These are phyloP conservation scores for Lucilia sericata DNA, from an alignment of 1,140 invertebrate genomes.

Conservation along the genomic window DNA sequence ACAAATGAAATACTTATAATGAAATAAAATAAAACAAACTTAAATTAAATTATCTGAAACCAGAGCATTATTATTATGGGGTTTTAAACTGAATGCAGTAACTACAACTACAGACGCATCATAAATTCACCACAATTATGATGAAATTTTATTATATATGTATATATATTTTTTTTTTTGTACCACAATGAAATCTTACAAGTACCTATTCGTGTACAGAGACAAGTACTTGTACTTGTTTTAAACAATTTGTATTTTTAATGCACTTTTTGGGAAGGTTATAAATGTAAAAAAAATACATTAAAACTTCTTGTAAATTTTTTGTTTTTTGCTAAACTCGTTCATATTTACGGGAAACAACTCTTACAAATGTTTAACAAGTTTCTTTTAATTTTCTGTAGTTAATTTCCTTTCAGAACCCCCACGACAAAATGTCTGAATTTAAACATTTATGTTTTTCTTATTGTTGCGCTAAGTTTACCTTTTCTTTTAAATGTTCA, in stretches of 20 bases:
- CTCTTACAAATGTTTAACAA: not conserved
- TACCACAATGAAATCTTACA: too few relatives aligned
- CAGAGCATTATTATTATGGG: not conserved
- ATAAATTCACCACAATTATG: conserved; percentile 4
- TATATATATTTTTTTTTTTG: too few relatives aligned
- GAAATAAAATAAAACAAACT: not conserved
- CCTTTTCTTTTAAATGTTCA: not conserved
- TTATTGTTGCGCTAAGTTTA: not conserved
- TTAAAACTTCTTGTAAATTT: not conserved
- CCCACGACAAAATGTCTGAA: not conserved
- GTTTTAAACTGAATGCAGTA: not conserved
- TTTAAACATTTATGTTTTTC: not conserved
- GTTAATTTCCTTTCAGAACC: conserved; percentile 4
- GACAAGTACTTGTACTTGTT: too few relatives aligned
- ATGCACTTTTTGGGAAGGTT: too few relatives aligned
- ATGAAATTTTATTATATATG: not conserved
- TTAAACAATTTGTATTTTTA: too few relatives aligned
- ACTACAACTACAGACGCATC: not conserved
- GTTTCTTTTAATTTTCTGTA: not conserved
- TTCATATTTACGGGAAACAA: not conserved
- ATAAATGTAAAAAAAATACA: not conserved
- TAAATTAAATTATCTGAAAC: not conserved
- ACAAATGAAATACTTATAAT: not conserved
- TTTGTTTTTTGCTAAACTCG: not conserved
- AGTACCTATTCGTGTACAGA: too few relatives aligned